Base-by-base conservation (phyloP, 2,113 vertebrate genomes). In the Trematomus loennbergii region DNA sequence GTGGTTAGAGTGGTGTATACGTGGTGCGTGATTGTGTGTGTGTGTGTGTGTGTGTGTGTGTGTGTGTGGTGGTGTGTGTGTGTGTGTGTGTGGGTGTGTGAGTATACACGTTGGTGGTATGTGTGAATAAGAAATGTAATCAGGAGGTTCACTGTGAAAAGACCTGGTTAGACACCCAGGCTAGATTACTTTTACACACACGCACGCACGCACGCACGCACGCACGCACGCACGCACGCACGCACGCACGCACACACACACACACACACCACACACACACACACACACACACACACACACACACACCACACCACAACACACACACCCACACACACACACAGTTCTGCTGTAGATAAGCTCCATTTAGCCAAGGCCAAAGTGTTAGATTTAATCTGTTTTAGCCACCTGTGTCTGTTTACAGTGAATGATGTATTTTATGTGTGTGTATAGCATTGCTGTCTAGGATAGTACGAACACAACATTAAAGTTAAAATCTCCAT, bases 101-200 rank as follows among this genome's bases (percentile, higher is more conserved):
- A 8, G 5, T 3, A n/a, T 40, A 29, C 18, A 2, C 16, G 46
- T 12, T 6, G 63, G 67, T 68, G 43, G 20, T 22, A 46, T n/a
- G 66, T 74, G 49, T 85, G 86, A 87, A 87, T 92, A 88, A 58
- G 82, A 82, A 82, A 88, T 91, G 81, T 84, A 88, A 91, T 91
- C 91, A 90, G 75, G 60, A 20, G 20, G 69, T 87, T 91, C 52
- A 57, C 82, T 72, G 69, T n/a, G 17, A 62, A 72, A 78, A 79
- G 57, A 59, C 50, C 71, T 78, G 73, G 78, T 88, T 78, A 82
- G 75, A 68, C 65, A 72, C 75, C 66, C 48, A 29, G 59, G 61
- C 65, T 49, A 82, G 79, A 89, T 80, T 76, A 82, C 75, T 85
- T 89, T 10, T 50, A 50, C 64, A 80, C 36, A 43, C 59, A 65